Percentiles rank a stretch among this genome's conserved stretches.
These are phyloP conservation scores for Apogon talboti DNA, from an alignment of 2,797 vertebrate species.

Conservation along the genomic window DNA sequence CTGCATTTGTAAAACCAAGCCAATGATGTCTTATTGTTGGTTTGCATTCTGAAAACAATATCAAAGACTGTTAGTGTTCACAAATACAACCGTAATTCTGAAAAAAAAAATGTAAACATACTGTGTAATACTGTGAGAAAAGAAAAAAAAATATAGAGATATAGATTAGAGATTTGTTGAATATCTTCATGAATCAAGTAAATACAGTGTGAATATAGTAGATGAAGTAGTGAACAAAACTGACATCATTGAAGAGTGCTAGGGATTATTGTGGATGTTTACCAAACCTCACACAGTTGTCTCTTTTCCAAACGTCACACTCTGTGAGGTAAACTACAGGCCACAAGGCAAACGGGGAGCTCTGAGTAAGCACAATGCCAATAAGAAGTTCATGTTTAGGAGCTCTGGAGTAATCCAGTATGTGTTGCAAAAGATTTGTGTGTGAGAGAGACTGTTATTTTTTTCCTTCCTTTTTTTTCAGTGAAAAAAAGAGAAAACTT, in stretches of 20 bases:
- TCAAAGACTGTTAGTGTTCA: constrained; percentile 84
- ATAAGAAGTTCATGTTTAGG: constrained; percentile 75
- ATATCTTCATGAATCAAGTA: constrained; percentile 85
- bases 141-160: constrained; percentile 77
- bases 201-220: constrained; percentile 85
- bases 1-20: constrained; percentile 79
- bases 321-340: constrained; percentile 75
- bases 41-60: constrained; percentile 78
- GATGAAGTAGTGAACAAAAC: constrained; percentile 82
- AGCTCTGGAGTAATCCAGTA: constrained; percentile 79
- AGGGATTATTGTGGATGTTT: constrained; percentile 78
- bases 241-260: constrained; percentile 76
- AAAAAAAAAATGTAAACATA: constrained; percentile 76
- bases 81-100: constrained; percentile 75
- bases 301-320: constrained; percentile 76
- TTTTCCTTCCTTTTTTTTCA: constrained; percentile 73
- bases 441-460: constrained; percentile 87
- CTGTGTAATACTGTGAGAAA: constrained; percentile 86
- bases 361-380: constrained; percentile 82
- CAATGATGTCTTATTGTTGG: constrained; percentile 78
- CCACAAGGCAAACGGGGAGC: constrained; percentile 61
- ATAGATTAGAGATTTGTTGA: constrained; percentile 83
- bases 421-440: constrained; percentile 80
- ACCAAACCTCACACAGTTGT: constrained; percentile 78
- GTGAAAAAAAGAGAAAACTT: constrained; percentile 78